phyloP scores from a whole-genome alignment of 1,140 invertebrate genomes.

The Chrysomallon squamiferum region DNA sequence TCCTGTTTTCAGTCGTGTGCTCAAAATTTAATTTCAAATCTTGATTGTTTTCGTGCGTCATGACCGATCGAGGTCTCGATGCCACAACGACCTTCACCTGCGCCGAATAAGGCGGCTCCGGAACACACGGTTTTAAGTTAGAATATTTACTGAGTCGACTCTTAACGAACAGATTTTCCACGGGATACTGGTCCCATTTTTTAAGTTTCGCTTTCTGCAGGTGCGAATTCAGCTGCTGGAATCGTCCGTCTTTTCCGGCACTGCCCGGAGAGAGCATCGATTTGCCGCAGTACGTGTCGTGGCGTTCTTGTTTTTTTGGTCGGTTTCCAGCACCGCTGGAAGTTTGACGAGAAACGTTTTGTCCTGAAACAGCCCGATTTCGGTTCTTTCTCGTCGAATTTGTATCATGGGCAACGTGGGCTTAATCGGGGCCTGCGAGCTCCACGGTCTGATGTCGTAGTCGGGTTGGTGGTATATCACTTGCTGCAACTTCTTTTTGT shows the following conservation, averaged over 20 bases:
- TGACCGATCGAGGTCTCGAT: constrained; percentile 6
- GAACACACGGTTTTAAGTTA: background rate
- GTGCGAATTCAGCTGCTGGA: constrained; percentile 18
- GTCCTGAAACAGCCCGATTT: constrained; percentile 36
- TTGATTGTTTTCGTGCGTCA: too few species aligned
- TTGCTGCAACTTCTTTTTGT: constrained; percentile 6
- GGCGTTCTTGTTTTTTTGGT: constrained; percentile 22
- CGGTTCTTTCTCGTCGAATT: constrained; percentile 31
- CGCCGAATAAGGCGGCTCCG: constrained; percentile 1
- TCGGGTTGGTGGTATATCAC: constrained; percentile 29
- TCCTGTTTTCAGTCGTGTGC: too few species aligned
- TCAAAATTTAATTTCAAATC: too few species aligned
- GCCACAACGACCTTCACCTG: constrained; percentile 16
- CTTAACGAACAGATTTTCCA: constrained; percentile 25
- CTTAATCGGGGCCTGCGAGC: background rate
- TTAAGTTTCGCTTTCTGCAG: constrained; percentile 24
- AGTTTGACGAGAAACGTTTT: constrained; percentile 40
- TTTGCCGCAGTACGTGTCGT: constrained; percentile 34
- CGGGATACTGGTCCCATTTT: constrained; percentile 21
- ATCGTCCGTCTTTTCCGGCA: constrained; percentile 25
- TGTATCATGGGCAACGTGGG: background rate
- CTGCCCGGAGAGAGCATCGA: constrained; percentile 16
- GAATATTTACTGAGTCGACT: constrained; percentile 28
- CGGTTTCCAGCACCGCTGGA: constrained; percentile 30
- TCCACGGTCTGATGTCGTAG: constrained; percentile 7